Conservation (phyloP, 2,113 vertebrate species). For the Cyanocitta stelleri region DNA sequence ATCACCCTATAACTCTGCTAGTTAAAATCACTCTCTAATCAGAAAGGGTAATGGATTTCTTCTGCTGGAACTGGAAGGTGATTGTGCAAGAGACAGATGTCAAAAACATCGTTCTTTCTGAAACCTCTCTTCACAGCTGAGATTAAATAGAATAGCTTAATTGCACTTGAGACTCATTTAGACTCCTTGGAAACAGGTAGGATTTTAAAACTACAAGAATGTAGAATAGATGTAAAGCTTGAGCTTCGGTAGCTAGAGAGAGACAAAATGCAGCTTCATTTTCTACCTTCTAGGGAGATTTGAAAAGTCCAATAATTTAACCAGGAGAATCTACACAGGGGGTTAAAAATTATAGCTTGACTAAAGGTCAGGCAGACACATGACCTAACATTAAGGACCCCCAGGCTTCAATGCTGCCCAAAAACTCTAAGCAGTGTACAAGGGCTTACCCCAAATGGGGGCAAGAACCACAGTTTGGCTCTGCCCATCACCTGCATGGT, state of each 20-base stretch:
- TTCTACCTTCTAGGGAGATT: neutral
- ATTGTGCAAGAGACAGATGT: slow-evolving; percentile 34
- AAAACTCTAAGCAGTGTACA: neutral
- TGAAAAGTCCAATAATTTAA: neutral
- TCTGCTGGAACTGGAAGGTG: neutral
- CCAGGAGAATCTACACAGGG: neutral
- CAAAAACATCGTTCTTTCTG: slow-evolving; percentile 5
- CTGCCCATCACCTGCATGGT: neutral
- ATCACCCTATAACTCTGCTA: slow-evolving; percentile 21
- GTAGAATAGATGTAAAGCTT: neutral
- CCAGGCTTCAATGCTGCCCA: neutral
- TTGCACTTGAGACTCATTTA: neutral
- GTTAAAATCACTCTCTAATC: slow-evolving; percentile 31
- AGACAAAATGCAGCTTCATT: slow-evolving; percentile 19
- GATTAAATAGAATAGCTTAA: slow-evolving; percentile 2
- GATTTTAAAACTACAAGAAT: neutral
- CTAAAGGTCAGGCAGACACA: neutral
- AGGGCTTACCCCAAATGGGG: neutral
- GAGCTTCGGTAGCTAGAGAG: neutral
- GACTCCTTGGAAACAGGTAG: neutral
- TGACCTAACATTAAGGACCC: neutral
- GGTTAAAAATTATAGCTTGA: neutral
- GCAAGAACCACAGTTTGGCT: neutral
- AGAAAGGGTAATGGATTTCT: slow-evolving; percentile 18
- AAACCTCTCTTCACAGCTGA: neutral